Conservation (phyloP, 37 sponge, comb jelly and placozoan genomes). For the Tethya wilhelma region DNA sequence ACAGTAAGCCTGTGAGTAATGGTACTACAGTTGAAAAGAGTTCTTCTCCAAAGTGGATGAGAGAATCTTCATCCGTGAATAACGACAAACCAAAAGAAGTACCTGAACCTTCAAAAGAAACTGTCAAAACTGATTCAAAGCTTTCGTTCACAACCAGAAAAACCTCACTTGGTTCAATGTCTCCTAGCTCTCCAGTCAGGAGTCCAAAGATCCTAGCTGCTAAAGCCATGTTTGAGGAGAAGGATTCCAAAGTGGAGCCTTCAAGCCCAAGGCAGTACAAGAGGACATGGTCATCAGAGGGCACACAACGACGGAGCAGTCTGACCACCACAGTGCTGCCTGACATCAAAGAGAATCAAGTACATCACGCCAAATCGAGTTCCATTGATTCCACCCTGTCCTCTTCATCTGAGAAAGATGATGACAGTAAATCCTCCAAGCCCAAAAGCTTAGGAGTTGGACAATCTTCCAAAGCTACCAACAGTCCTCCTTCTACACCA, state of each 20-base stretch:
- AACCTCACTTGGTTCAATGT: background rate
- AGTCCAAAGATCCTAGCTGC: conserved; percentile 13
- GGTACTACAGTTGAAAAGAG: background rate
- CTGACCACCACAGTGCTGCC: too few species aligned
- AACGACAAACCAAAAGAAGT: background rate
- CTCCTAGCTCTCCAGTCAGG: background rate
- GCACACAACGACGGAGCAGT: too few species aligned
- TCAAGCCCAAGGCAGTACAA: too few species aligned
- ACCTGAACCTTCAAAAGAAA: background rate
- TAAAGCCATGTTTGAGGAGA: conserved; percentile 38
- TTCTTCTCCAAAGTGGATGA: background rate
- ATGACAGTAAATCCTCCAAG: background rate
- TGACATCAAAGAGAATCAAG: too few species aligned
- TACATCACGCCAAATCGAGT: too few species aligned
- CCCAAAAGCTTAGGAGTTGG: too few species aligned
- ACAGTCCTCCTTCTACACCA: background rate
- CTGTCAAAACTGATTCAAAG: too few species aligned
- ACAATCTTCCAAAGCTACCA: too few species aligned
- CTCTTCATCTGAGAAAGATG: too few species aligned
- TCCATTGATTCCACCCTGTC: too few species aligned
- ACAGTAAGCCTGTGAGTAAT: background rate
- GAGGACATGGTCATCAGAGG: background rate
- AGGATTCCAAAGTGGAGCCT: too few species aligned
- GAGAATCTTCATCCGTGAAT: background rate
- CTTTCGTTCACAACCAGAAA: too few species aligned